Evolutionary conservation across 2,113 vertebrate species (phyloP), one percentile per base, ranked within the genome.

Genomic region (Lathamus discolor): DNA sequence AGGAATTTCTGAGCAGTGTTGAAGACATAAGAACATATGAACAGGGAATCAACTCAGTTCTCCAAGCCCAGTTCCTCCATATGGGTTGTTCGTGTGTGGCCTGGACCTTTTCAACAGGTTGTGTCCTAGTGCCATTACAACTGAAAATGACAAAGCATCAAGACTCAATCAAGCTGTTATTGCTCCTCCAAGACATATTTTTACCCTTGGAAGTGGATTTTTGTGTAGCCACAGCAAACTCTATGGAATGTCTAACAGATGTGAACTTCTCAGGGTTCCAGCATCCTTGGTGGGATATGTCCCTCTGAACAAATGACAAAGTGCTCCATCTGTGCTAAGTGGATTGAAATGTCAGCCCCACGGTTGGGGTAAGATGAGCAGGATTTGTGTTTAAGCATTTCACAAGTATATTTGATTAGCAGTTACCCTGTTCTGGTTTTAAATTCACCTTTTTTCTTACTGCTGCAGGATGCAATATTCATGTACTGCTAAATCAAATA

Each of bases 401-500:
- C 4, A 17, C 51, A 24, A 83, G 51, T 43, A 28, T 74, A 66
- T 83, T 69, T 61, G 64, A 55, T 88, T 75, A 82, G 88, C 64
- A 72, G 57, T 88, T 83, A 72, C 33, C 61, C 83, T 86, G 68
- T 43, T 83, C 76, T 72, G 64, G 59, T 48, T 90, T 83, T 51
- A 83, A 92, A 93, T 92, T 83, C 90, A 70, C 44, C 41, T 80
- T 76, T 64, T 87, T 77, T 76, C 41, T 69, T 59, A 18, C 14
- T 66, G 31, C 87, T 80, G 72, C 79, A 54, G 75, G 85, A 93
- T 96, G 79, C 85, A 93, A 86, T 96, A 94, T 96, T 92, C 90
- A 94, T 92, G 88, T 88, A 25, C 85, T 88, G 75, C 70, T 90
- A 88, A 93, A 93, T 96, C 93, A 94, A 93, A 95, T 79, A 77